A percentile compares a stretch with the other conserved stretches of the same genome.
Conservation (phyloP, 2,113 vertebrate genomes). For the Mustela nigripes region DNA sequence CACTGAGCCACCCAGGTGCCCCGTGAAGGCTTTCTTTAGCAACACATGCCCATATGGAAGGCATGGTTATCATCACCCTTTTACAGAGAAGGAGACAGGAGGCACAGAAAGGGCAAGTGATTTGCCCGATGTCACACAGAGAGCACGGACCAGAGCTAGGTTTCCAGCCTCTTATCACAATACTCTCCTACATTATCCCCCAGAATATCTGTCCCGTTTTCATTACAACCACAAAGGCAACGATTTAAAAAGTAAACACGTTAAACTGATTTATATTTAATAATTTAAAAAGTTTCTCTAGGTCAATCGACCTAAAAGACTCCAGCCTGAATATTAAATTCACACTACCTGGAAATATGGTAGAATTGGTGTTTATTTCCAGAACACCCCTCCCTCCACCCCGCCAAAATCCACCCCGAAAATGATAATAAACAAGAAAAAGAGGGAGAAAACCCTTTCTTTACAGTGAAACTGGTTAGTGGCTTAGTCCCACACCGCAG, state of each 20-base stretch:
- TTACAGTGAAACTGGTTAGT: background rate
- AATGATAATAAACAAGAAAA: background rate
- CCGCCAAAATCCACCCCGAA: background rate
- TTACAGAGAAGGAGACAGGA: background rate
- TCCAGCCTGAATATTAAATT: constrained; percentile 33
- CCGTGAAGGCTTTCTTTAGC: background rate
- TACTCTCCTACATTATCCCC: background rate
- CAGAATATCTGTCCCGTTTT: background rate
- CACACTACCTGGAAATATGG: background rate
- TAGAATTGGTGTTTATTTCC: background rate
- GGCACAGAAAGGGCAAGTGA: background rate
- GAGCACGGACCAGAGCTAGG: background rate
- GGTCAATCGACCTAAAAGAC: background rate
- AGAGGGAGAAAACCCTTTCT: background rate
- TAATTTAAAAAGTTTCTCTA: background rate
- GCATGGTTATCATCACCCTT: background rate
- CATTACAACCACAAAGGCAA: background rate
- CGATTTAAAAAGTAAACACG: background rate
- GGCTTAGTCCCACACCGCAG: too few relatives aligned
- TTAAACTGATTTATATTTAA: background rate
- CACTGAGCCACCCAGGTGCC: too few relatives aligned
- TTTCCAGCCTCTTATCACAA: background rate
- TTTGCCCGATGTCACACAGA: background rate
- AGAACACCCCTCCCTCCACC: background rate
- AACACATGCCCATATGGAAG: background rate